phyloP scores from a whole-genome alignment of 2,113 vertebrate species.

The Calidris pugnax region DNA sequence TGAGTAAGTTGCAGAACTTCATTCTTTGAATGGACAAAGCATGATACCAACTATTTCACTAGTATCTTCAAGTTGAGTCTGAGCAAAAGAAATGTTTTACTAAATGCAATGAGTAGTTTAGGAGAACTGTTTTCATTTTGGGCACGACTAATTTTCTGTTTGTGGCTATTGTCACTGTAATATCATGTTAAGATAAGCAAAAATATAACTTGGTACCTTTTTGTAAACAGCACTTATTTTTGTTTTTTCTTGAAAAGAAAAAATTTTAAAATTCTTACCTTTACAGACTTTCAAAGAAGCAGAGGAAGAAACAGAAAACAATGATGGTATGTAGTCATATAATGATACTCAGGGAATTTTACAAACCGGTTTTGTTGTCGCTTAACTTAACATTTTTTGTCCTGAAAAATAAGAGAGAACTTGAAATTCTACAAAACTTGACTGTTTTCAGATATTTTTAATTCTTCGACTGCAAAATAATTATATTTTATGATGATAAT shows the following conservation, averaged over 20 bases:
- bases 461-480: neutral
- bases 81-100: neutral
- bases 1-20: neutral
- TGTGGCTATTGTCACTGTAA: neutral
- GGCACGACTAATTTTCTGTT: neutral
- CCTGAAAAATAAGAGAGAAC: neutral
- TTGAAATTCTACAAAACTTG: neutral
- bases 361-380: neutral
- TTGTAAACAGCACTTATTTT: neutral
- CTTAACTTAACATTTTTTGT: neutral
- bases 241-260: neutral
- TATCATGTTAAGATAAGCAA: neutral
- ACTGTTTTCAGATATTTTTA: neutral
- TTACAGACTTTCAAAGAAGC: constrained; percentile 90
- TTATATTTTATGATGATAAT: neutral
- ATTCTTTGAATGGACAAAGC: neutral
- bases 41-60: neutral
- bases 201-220: neutral
- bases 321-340: constrained; percentile 54
- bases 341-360: neutral
- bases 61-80: neutral
- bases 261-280: neutral
- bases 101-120: neutral
- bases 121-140: neutral
- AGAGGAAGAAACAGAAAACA: constrained; percentile 88